Evolutionary conservation across 2,888 invertebrate genomes (phyloP).

Genomic region (Metacarcinus magister): DNA sequence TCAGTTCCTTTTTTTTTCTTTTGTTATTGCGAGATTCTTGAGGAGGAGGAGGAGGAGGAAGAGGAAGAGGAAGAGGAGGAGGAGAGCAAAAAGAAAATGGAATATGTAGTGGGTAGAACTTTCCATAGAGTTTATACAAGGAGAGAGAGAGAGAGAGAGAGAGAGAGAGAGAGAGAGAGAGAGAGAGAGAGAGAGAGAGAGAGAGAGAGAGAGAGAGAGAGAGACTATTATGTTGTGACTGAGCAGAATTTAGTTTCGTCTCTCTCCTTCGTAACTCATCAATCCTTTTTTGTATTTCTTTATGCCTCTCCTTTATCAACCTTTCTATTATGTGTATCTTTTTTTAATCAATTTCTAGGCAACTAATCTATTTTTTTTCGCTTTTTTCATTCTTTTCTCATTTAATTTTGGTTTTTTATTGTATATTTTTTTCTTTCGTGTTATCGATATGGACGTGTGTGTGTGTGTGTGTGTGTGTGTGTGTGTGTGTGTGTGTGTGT

Average conservation of each 20-base stretch:
- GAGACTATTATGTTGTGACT: neutral
- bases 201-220: slow-evolving; percentile 26
- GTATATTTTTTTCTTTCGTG: neutral
- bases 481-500: slow-evolving; percentile 26
- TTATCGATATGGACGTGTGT: neutral
- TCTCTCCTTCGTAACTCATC: neutral
- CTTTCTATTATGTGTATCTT: neutral
- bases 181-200: slow-evolving; percentile 2
- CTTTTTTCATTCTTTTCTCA: neutral
- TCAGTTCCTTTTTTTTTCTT: neutral
- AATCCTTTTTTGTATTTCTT: neutral
- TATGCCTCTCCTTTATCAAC: neutral
- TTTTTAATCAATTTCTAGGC: neutral
- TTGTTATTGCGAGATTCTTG: neutral
- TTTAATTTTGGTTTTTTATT: neutral
- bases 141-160: neutral
- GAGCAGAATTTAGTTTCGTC: neutral
- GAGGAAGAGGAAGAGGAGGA: neutral
- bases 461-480: slow-evolving; percentile 26
- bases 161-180: neutral
- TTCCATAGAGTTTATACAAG: neutral
- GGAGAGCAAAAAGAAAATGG: neutral
- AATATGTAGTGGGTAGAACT: neutral
- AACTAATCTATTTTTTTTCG: neutral
- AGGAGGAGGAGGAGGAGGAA: neutral